Evolutionary conservation across 2,888 invertebrate genomes (phyloP).

Genomic region (Synergus itoensis): DNA sequence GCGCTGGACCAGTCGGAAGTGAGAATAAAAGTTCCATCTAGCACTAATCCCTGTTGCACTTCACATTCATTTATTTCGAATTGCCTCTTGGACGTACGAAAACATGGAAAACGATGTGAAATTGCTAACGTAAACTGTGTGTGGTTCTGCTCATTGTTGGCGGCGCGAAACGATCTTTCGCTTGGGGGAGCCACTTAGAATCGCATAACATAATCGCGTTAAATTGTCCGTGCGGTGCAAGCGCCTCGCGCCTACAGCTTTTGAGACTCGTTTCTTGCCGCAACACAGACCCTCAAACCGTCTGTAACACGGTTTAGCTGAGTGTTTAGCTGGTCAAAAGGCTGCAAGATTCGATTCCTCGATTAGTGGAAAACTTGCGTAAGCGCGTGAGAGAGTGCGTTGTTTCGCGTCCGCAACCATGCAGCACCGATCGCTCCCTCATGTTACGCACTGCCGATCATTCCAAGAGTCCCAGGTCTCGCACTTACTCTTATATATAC

Average conservation of each 20-base stretch:
- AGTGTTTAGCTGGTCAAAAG: slow-evolving; percentile 67
- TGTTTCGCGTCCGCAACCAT: slow-evolving; percentile 61
- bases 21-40: background rate
- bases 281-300: slow-evolving; percentile 52
- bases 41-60: background rate
- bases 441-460: slow-evolving; percentile 66
- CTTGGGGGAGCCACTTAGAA: slow-evolving; percentile 40
- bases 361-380: slow-evolving; percentile 68
- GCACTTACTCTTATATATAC: too few relatives aligned
- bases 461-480: slow-evolving; percentile 39
- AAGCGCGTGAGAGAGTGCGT: slow-evolving; percentile 48
- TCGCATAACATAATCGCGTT: slow-evolving; percentile 51
- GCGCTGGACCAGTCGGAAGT: background rate
- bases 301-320: slow-evolving; percentile 59
- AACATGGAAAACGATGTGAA: slow-evolving; percentile 9
- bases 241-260: slow-evolving; percentile 40
- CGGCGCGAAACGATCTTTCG: slow-evolving; percentile 30
- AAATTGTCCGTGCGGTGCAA: slow-evolving; percentile 50
- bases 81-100: background rate
- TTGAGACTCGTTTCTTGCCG: background rate
- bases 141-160: slow-evolving; percentile 30
- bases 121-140: slow-evolving; percentile 5
- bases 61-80: background rate
- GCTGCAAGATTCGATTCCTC: slow-evolving; percentile 64
- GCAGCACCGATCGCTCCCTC: slow-evolving; percentile 53